Conservation (phyloP, 2,797 vertebrate genomes). For the Scomberomorus guttatus region DNA sequence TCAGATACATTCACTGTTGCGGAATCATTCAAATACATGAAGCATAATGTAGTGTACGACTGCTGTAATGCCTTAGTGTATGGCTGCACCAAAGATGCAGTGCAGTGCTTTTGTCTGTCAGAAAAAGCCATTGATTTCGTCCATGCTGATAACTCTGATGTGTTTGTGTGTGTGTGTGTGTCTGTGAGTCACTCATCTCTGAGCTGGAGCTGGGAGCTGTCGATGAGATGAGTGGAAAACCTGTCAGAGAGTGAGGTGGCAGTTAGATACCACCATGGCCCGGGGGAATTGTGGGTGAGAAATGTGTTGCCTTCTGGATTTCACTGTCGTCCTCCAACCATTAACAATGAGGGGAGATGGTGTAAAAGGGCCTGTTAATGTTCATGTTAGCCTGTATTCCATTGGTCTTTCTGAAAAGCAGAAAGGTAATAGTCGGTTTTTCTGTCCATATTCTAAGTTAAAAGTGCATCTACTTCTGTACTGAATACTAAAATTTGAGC, state of each 20-base stretch:
- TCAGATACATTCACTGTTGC: constrained; percentile 35
- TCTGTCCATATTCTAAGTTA: neutral
- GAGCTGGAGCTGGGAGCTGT: constrained; percentile 53
- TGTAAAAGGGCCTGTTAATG: neutral
- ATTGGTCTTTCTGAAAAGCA: neutral
- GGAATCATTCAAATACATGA: constrained; percentile 38
- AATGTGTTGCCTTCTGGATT: constrained; percentile 52
- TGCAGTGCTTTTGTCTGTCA: constrained; percentile 31
- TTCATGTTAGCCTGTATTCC: too few species aligned
- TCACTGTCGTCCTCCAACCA: constrained; percentile 20
- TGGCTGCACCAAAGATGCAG: constrained; percentile 28
- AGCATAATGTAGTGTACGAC: constrained; percentile 1
- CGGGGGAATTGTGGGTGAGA: constrained; percentile 57
- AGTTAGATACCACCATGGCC: constrained; percentile 49
- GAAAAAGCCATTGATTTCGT: constrained; percentile 65
- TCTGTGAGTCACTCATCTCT: constrained; percentile 40
- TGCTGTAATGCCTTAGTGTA: constrained; percentile 18
- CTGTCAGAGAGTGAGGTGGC: constrained; percentile 63
- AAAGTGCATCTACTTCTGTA: neutral
- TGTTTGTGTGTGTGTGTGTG: constrained; percentile 27
- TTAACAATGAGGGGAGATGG: neutral
- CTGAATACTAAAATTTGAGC: too few species aligned
- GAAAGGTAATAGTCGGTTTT: neutral
- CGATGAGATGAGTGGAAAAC: constrained; percentile 66
- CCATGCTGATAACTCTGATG: constrained; percentile 39